A percentile compares a stretch with the other conserved stretches of the same genome.
phyloP scores from a whole-genome alignment of 1,140 invertebrate species.

The Brachionus sp. region DNA sequence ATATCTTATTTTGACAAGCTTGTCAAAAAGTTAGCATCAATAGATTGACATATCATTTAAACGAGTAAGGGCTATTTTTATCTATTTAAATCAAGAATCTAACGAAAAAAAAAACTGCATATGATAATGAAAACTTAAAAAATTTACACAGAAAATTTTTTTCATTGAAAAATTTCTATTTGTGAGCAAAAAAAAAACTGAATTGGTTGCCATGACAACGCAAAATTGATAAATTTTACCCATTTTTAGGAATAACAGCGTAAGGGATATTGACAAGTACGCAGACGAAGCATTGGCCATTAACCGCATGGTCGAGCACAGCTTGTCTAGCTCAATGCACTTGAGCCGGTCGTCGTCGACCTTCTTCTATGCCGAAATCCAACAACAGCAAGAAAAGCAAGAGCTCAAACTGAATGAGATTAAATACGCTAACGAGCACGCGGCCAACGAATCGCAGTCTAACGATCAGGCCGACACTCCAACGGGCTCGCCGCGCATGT shows the following conservation, averaged over 20 bases:
- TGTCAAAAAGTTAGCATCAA: no score
- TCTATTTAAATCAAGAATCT: no score
- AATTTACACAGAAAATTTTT: no score
- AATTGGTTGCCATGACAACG: not conserved
- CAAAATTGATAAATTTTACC: not conserved
- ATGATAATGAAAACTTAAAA: no score
- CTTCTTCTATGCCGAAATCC: not conserved
- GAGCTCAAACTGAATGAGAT: not conserved
- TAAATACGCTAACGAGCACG: not conserved
- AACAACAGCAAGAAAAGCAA: slow-evolving; percentile 22
- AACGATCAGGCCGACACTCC: not conserved
- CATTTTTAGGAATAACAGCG: slow-evolving; percentile 6
- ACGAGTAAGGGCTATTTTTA: no score
- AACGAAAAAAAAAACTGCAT: no score
- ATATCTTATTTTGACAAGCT: no score
- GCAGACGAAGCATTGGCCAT: slow-evolving; percentile 43
- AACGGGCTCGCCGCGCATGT: not conserved
- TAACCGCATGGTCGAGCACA: slow-evolving; percentile 30
- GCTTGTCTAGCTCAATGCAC: not conserved
- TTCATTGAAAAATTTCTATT: no score
- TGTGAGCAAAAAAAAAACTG: no score
- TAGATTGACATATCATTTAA: no score
- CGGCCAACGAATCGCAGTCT: not conserved
- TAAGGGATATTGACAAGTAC: slow-evolving; percentile 40
- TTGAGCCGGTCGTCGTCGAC: slow-evolving; percentile 1